Evolutionary conservation across 2,888 invertebrate genomes (phyloP), one percentile per base, ranked within the genome.

Genomic region (Plusia festucae): DNA sequence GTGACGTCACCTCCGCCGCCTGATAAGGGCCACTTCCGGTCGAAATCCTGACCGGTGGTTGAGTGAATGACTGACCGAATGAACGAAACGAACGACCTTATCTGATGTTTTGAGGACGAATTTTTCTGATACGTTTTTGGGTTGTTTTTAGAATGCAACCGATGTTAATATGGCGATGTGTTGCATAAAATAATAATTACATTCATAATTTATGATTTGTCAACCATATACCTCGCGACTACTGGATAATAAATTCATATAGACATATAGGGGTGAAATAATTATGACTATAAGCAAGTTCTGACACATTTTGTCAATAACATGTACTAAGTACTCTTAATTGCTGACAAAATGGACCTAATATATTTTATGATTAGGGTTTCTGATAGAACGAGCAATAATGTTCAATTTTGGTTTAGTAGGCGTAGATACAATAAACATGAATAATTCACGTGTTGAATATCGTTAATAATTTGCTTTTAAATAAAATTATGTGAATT

Each of bases 1-100:
- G 80, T 93, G 93, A 92, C 93, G 94, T 94, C 93, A 94, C 87
- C 88, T 93, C 93, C 93, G 91, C 78, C 83, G 86, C 91, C 88
- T 91, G 94, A 94, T 94, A 94, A 94, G 93, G 92, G 81, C 82
- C 82, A 88, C 91, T 94, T 94, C 94, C 94, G 93, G 91, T 88
- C 89, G 78, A 90, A 91, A 91, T 92, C 91, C 92, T 89, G 82
- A 84, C 77, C 76, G 71, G 70, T 76, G 80, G 59, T 52, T 86
- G 89, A 86, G 81, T 85, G 85, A 85, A 79, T 84, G 85, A 83
- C 72, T 83, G 87, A 87, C 86, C 83, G 82, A 82, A 69, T 81
- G 75, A 83, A 84, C 80, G 83, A 71, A 76, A 74, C 61, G 76
- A 70, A 67, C 82, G 84, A 84, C 88, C 89, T 88, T 88, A 87